Conservation (phyloP, 2,113 vertebrate species). For the Ceyx melanurus region DNA sequence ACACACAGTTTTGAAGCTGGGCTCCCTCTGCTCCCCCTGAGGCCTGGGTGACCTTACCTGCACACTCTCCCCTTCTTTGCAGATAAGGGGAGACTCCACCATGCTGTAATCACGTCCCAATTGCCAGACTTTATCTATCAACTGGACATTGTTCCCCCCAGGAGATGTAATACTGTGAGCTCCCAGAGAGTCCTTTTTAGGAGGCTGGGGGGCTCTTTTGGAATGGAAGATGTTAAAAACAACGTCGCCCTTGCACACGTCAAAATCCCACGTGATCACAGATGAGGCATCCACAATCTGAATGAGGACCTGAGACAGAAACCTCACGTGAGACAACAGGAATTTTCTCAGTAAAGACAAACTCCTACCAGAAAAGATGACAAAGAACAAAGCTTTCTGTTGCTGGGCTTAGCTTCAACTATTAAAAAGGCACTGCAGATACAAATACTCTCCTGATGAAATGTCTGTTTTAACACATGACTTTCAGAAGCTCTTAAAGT, state of each 20-base stretch:
- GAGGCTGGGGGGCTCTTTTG: constrained; percentile 84
- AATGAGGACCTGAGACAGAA: constrained; percentile 81
- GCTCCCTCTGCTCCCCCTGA: constrained; percentile 46
- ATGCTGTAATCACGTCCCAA: constrained; percentile 92
- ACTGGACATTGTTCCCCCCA: constrained; percentile 83
- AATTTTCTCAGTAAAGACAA: background rate
- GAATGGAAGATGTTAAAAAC: constrained; percentile 95
- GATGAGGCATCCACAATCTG: constrained; percentile 91
- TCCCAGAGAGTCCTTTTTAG: constrained; percentile 86
- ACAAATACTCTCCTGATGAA: background rate
- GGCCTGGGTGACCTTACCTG: constrained; percentile 77
- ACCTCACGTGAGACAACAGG: background rate
- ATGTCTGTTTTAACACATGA: background rate
- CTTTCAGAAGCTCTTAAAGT: background rate
- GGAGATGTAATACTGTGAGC: constrained; percentile 85
- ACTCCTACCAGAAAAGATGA: background rate
- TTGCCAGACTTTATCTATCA: constrained; percentile 90
- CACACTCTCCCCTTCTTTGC: constrained; percentile 94
- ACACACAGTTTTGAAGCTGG: background rate
- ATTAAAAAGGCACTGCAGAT: background rate
- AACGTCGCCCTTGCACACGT: constrained; percentile 93
- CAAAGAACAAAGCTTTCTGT: background rate
- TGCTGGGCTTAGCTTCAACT: background rate
- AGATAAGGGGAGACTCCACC: constrained; percentile 90
- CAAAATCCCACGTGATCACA: constrained; percentile 98